Evolutionary conservation across 1,140 invertebrate species (phyloP).

Genomic region (Drosophila bipectinata): DNA sequence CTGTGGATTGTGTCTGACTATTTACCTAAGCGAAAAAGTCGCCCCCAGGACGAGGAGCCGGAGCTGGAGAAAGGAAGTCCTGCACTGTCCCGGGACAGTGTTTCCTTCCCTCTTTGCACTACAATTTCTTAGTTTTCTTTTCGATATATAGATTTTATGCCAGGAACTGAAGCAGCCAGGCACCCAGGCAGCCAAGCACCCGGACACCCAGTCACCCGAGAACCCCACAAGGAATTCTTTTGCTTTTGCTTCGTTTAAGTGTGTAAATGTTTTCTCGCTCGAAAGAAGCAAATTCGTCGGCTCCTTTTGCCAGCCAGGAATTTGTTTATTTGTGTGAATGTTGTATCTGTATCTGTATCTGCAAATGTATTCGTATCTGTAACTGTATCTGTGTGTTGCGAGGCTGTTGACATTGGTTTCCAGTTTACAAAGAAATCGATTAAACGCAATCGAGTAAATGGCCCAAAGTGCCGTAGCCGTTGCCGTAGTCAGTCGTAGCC

Average conservation of each 20-base stretch:
- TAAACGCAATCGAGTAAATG: conserved; percentile 66
- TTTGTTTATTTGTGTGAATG: conserved; percentile 46
- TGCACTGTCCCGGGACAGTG: conserved; percentile 1
- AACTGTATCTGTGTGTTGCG: conserved; percentile 22
- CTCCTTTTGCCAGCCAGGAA: conserved; percentile 45
- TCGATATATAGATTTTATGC: conserved; percentile 51
- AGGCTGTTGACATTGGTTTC: conserved; percentile 70
- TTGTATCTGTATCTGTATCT: conserved; percentile 19
- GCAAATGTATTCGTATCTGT: conserved; percentile 18
- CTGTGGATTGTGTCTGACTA: conserved; percentile 22
- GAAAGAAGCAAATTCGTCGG: conserved; percentile 46
- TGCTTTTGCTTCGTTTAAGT: conserved; percentile 59
- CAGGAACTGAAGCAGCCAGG: neutral
- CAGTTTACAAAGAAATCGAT: conserved; percentile 68
- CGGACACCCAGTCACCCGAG: neutral
- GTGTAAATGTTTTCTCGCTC: conserved; percentile 58
- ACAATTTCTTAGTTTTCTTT: conserved; percentile 53
- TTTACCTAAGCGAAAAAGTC: conserved; percentile 45
- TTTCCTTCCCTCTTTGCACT: conserved; percentile 38
- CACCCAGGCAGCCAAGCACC: too few species aligned
- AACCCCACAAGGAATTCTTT: conserved; percentile 48
- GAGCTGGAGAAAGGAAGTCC: conserved; percentile 7
- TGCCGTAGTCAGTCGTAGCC: conserved; percentile 6
- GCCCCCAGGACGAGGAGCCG: neutral
- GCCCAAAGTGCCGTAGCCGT: conserved; percentile 37